phyloP scores from a whole-genome alignment of 2,113 vertebrate species.

The Galbula dea region DNA sequence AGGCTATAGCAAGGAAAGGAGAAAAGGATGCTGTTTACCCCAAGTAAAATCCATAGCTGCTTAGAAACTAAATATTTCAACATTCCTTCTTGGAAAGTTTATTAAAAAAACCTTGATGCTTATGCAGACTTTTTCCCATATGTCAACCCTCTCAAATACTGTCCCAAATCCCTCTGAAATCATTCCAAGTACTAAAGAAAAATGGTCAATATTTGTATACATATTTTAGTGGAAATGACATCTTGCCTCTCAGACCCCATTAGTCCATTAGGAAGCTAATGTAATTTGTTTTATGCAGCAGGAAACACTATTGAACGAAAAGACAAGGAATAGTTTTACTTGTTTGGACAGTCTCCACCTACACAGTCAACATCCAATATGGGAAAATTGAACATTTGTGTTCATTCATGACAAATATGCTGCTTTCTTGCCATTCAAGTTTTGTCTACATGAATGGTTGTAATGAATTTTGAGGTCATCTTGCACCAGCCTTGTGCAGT shows the following conservation, averaged over 20 bases:
- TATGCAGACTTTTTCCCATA: not conserved
- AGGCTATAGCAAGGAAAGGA: not conserved
- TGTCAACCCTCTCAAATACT: not conserved
- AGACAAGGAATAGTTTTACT: not conserved
- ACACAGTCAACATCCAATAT: not conserved
- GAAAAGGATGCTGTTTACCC: not conserved
- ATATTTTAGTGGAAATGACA: not conserved
- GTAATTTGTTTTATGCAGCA: not conserved
- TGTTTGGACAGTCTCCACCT: not conserved
- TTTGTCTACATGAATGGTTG: not conserved
- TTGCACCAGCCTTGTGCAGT: not conserved
- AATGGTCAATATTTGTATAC: not conserved
- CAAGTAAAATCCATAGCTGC: not conserved
- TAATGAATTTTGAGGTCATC: not conserved
- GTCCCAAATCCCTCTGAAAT: not conserved
- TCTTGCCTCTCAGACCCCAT: not conserved
- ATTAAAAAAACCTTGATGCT: not conserved
- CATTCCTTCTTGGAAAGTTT: not conserved
- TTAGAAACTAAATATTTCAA: not conserved
- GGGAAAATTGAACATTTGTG: not conserved
- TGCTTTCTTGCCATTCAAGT: not conserved
- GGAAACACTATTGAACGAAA: not conserved
- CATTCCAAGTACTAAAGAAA: not conserved
- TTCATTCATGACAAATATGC: not conserved
- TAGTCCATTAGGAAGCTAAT: not conserved